Base-by-base conservation (phyloP, 1,140 invertebrate species). In the Gyrodactylus bullatarudis region DNA sequence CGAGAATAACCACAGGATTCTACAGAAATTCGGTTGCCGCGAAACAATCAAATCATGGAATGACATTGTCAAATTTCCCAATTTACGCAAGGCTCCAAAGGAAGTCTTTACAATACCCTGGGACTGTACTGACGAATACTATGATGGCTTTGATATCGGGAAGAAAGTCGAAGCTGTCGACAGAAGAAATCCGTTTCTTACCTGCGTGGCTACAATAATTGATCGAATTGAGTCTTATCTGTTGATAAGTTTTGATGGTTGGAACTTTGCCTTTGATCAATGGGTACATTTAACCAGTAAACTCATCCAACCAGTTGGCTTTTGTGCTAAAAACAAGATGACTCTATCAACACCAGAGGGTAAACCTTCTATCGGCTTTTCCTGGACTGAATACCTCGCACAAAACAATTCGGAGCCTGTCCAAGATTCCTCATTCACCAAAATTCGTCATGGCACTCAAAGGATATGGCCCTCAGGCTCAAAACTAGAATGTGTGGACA, bases 161-260 rank as follows among this genome's bases (percentile, higher is more conserved):
- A 89, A 89, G 88, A 94, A 94, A 81, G 79, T 96, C 24, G 92
- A 96, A 82, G 91, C 91, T 8, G 88, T 93, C 68, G 91, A 96
- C 80, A 85, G 87, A 27, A 90, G 89, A 78, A 89, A 93, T 80
- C 86, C 86, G 8, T 85, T 85, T 0, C 79, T 87, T 34, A 85
- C 91, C 23, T 80, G 80, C 77, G 79, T 80, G 1, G 79, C 80
- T 8, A 79, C 78, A 19, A 79, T 81, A 26, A 76, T 77, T 1
- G 79, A 81, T 74, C 77, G 77, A 0, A 74, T 80, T n/a, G 78
- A 77, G 1, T 79, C 80, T 68, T 77, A 77, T 69, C 75, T 81
- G 1, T 76, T 80, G 24, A 77, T 81, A 1, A 79, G 79, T 75
- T 80, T 81, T 77, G 79, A 81, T 76, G 78, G 79, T 23, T 81